phyloP scores from a whole-genome alignment of 2,797 vertebrate species.

The Cryptoblepharus egeriae region DNA sequence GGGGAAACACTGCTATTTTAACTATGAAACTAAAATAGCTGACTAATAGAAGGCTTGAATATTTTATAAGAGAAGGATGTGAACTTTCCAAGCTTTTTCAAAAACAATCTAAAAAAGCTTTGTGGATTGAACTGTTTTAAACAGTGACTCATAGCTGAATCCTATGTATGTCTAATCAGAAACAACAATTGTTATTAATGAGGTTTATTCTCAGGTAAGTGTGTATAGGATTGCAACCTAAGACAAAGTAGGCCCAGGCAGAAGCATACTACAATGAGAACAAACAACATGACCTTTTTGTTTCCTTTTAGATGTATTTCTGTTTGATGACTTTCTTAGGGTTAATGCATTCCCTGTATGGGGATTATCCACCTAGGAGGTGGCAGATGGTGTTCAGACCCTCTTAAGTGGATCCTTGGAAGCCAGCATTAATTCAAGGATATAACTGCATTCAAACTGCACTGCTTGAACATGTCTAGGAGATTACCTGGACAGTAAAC shows the following conservation, averaged over 20 bases:
- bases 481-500: neutral
- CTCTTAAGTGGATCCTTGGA: neutral
- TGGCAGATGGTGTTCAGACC: conserved; percentile 47
- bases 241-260: neutral
- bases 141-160: neutral
- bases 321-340: neutral
- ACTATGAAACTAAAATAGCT: neutral
- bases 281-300: neutral
- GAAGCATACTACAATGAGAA: neutral
- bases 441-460: neutral
- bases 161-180: too few species aligned
- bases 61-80: neutral
- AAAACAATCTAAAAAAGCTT: neutral
- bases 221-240: too few species aligned
- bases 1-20: neutral
- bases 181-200: too few species aligned
- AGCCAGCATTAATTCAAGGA: conserved; percentile 5
- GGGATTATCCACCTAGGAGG: conserved; percentile 50
- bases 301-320: neutral
- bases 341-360: neutral
- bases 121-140: neutral
- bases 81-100: neutral
- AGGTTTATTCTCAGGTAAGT: too few species aligned
- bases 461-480: neutral
- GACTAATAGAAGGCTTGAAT: neutral